Percentiles rank a stretch among this genome's conserved stretches.
Conservation (phyloP, 2,888 invertebrate species). For the Drosophila koepferae region DNA sequence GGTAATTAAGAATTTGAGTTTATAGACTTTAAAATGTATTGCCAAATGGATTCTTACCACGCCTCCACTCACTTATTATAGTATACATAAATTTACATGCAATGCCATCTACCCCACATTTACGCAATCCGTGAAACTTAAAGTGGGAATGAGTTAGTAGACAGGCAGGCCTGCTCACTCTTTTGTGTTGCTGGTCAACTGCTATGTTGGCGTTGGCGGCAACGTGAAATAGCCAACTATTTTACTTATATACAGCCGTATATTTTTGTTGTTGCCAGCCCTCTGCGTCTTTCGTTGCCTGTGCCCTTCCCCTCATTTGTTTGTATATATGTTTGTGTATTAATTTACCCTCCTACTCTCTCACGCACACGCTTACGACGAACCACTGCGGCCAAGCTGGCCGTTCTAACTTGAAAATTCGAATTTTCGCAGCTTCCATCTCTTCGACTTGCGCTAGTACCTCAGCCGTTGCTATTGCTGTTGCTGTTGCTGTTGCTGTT, state of each 20-base stretch:
- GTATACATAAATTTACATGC: conserved; percentile 50
- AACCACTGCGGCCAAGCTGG: conserved; percentile 60
- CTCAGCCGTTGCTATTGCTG: conserved; percentile 48
- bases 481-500: neutral
- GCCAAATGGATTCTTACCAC: conserved; percentile 40
- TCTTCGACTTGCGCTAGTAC: conserved; percentile 62
- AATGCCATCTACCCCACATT: conserved; percentile 42
- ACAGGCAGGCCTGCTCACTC: conserved; percentile 54
- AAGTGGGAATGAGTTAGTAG: conserved; percentile 42
- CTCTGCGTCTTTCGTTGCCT: conserved; percentile 55
- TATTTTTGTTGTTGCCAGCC: conserved; percentile 67
- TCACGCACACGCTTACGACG: conserved; percentile 49
- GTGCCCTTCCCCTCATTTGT: conserved; percentile 32
- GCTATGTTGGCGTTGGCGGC: conserved; percentile 55
- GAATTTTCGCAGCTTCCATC: conserved; percentile 75
- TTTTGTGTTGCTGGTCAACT: conserved; percentile 69
- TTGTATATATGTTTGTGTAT: conserved; percentile 73
- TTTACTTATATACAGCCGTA: conserved; percentile 59
- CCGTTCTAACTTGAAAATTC: conserved; percentile 73
- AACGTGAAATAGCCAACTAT: conserved; percentile 77
- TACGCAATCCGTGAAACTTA: conserved; percentile 27
- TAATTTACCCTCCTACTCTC: conserved; percentile 70
- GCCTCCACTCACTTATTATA: conserved; percentile 17
- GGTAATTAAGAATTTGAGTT: conserved; percentile 32
- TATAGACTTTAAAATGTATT: conserved; percentile 51